These are phyloP conservation scores for Mastacembelus armatus DNA, from an alignment of 2,797 vertebrate species.

Conservation along the genomic window DNA sequence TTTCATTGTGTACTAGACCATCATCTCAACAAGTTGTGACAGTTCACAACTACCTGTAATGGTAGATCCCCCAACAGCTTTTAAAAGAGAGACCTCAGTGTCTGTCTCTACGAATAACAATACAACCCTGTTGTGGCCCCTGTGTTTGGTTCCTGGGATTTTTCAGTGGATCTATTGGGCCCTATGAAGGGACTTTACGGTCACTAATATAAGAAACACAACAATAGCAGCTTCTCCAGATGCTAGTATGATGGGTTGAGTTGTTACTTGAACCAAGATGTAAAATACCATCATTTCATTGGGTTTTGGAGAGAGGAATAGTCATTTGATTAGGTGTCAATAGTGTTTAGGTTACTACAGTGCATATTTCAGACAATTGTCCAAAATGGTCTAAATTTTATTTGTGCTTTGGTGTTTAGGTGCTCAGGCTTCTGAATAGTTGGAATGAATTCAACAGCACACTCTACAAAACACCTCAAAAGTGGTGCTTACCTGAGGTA, in stretches of 20 bases:
- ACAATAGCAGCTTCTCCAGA: conserved; percentile 54
- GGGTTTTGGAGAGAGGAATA: conserved; percentile 25
- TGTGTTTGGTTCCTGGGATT: conserved; percentile 73
- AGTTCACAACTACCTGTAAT: conserved; percentile 89
- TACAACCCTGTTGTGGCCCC: conserved; percentile 74
- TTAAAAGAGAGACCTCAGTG: conserved; percentile 79
- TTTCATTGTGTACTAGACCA: conserved; percentile 80
- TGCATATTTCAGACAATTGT: conserved; percentile 12
- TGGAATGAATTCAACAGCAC: not conserved
- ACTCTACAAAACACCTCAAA: not conserved
- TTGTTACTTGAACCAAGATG: conserved; percentile 42
- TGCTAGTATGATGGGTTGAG: conserved; percentile 41
- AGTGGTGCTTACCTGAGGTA: not conserved
- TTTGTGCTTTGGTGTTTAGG: conserved; percentile 8
- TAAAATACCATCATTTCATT: conserved; percentile 42
- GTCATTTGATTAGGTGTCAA: conserved; percentile 43
- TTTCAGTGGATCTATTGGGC: conserved; percentile 66
- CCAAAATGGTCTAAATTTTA: not conserved
- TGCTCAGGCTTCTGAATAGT: not conserved
- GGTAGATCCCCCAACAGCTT: conserved; percentile 66
- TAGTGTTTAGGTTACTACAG: conserved; percentile 7
- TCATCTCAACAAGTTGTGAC: conserved; percentile 82
- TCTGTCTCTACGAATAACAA: conserved; percentile 86
- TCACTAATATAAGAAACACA: conserved; percentile 76
- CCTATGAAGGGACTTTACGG: conserved; percentile 79